These are phyloP conservation scores for Tetragonula clypearis DNA, from an alignment of 1,140 invertebrate species.

Conservation along the genomic window DNA sequence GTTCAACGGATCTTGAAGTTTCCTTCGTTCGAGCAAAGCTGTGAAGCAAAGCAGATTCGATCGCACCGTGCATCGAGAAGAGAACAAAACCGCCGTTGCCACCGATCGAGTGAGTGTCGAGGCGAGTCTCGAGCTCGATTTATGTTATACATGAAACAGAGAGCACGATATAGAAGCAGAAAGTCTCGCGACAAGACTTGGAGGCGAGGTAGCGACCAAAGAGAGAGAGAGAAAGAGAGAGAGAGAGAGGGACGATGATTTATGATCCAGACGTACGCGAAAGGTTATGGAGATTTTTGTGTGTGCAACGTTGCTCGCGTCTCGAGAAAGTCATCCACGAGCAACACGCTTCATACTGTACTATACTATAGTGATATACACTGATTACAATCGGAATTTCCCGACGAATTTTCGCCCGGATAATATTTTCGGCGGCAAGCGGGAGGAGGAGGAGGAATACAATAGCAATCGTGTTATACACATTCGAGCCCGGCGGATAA, in stretches of 20 bases:
- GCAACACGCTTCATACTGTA: background rate
- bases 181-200: slow-evolving; percentile 21
- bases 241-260: slow-evolving; percentile 17
- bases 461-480: no score
- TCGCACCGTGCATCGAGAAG: background rate
- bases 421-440: background rate
- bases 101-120: slow-evolving; percentile 2
- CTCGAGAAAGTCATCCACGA: slow-evolving; percentile 17
- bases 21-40: background rate
- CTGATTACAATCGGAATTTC: slow-evolving; percentile 23
- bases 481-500: background rate
- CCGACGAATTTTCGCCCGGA: background rate
- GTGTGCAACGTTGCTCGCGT: background rate
- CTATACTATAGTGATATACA: background rate
- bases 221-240: no score
- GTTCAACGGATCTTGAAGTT: background rate
- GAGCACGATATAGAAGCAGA: slow-evolving; percentile 29
- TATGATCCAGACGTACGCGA: slow-evolving; percentile 1
- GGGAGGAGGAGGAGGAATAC: no score
- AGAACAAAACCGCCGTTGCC: background rate
- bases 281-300: slow-evolving; percentile 45
- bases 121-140: background rate
- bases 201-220: background rate
- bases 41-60: background rate
- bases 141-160: slow-evolving; percentile 36